Evolutionary conservation across 1,140 invertebrate genomes (phyloP).

Genomic region (Drosophila nasuta): DNA sequence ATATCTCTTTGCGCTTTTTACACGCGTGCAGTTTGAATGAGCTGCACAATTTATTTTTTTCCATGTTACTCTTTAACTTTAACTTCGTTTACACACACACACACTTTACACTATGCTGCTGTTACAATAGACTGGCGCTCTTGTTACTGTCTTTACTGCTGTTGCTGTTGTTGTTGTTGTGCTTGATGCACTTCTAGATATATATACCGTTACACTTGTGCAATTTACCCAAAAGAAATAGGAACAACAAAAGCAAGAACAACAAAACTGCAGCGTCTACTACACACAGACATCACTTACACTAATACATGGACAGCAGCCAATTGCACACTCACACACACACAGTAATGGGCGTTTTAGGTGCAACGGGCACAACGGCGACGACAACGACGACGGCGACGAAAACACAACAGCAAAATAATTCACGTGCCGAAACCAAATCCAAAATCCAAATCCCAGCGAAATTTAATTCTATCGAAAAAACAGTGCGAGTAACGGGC

Average conservation of each 20-base stretch:
- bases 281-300: constrained; percentile 65
- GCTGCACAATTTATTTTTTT: constrained; percentile 64
- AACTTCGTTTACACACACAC: constrained; percentile 58
- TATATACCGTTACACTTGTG: constrained; percentile 79
- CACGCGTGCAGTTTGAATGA: constrained; percentile 72
- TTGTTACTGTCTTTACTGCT: constrained; percentile 45
- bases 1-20: constrained; percentile 38
- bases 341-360: constrained; percentile 34
- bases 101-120: constrained; percentile 55
- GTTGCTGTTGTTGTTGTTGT: constrained; percentile 45
- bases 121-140: constrained; percentile 39
- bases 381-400: constrained; percentile 35
- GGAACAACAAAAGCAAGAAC: constrained; percentile 31
- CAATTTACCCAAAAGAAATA: constrained; percentile 73
- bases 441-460: constrained; percentile 38
- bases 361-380: constrained; percentile 50
- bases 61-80: constrained; percentile 46
- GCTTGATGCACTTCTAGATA: constrained; percentile 64
- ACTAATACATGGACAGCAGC: constrained; percentile 38
- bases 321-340: constrained; percentile 22
- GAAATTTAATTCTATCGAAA: constrained; percentile 53
- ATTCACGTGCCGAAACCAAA: constrained; percentile 61
- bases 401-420: constrained; percentile 32
- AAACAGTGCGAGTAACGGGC: constrained; percentile 43
- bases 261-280: constrained; percentile 39